These are phyloP conservation scores for Drosophila biarmipes DNA, from an alignment of 1,140 invertebrate genomes.

Conservation along the genomic window DNA sequence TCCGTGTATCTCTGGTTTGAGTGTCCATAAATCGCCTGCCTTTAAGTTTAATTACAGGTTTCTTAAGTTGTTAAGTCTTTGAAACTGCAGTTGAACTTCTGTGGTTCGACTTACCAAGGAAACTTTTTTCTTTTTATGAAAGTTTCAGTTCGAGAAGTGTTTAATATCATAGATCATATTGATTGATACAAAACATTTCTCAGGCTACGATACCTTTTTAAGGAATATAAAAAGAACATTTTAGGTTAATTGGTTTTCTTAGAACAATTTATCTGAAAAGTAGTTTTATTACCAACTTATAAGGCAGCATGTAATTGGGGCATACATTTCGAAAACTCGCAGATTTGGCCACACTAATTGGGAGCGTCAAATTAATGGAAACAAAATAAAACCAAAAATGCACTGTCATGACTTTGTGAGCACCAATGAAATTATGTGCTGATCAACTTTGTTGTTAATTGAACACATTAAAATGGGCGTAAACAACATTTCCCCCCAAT, in stretches of 20 bases:
- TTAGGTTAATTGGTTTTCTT: not conserved
- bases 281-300: not conserved
- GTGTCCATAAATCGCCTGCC: not conserved
- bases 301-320: no score
- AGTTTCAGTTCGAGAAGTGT: no score
- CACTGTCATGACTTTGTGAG: slow-evolving; percentile 25
- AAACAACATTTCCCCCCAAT: slow-evolving; percentile 4
- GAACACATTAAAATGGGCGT: slow-evolving; percentile 13
- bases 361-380: not conserved
- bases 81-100: no score
- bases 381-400: slow-evolving; percentile 7
- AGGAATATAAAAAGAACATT: no score
- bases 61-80: no score
- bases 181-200: no score
- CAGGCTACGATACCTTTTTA: no score
- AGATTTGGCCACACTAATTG: slow-evolving; percentile 3
- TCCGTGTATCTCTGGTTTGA: not conserved
- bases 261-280: not conserved
- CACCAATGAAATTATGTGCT: slow-evolving; percentile 16
- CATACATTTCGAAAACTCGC: slow-evolving; percentile 1
- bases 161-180: no score
- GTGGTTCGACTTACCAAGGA: no score
- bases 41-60: no score
- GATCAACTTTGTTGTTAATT: slow-evolving; percentile 22
- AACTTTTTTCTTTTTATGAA: no score